Evolutionary conservation across 2,888 invertebrate genomes (phyloP).

Genomic region (Scotopteryx bipunctaria): DNA sequence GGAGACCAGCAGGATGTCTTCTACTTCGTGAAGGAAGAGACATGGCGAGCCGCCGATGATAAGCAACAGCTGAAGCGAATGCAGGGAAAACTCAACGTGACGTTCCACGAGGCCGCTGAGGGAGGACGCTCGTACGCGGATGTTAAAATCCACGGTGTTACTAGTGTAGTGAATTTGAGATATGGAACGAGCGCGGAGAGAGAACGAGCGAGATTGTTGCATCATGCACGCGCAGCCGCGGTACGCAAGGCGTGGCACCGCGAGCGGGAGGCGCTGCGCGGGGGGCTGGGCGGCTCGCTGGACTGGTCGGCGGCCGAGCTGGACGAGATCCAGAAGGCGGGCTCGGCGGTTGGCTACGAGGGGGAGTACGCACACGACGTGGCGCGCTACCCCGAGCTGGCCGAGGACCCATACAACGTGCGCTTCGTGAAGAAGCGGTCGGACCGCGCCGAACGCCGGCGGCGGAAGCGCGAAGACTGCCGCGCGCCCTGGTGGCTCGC

Average conservation of each 20-base stretch:
- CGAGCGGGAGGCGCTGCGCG: slow-evolving; percentile 92
- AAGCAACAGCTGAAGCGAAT: slow-evolving; percentile 94
- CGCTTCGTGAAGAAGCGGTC: slow-evolving; percentile 92
- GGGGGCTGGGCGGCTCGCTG: slow-evolving; percentile 88
- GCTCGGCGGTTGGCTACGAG: slow-evolving; percentile 93
- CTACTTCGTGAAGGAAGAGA: slow-evolving; percentile 96
- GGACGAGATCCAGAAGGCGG: slow-evolving; percentile 93
- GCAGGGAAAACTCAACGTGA: slow-evolving; percentile 95
- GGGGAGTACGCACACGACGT: slow-evolving; percentile 96
- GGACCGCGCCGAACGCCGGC: slow-evolving; percentile 87
- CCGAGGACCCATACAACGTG: slow-evolving; percentile 98
- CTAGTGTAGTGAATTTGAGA: slow-evolving; percentile 95
- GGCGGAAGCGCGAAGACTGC: slow-evolving; percentile 86
- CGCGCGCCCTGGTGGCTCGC: slow-evolving; percentile 78
- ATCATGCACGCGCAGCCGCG: slow-evolving; percentile 94
- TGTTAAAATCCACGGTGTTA: slow-evolving; percentile 95
- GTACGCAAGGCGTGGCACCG: slow-evolving; percentile 96
- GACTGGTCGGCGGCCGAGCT: slow-evolving; percentile 95
- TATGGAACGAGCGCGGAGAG: slow-evolving; percentile 96
- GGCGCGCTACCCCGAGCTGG: slow-evolving; percentile 94
- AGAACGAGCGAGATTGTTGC: slow-evolving; percentile 93
- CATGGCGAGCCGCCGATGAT: slow-evolving; percentile 95
- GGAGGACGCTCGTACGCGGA: slow-evolving; percentile 91
- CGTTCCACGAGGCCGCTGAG: slow-evolving; percentile 93
- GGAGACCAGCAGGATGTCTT: slow-evolving; percentile 95